These are phyloP conservation scores for Pseudochromis fuscus DNA, from an alignment of 2,797 vertebrate species.

Conservation along the genomic window DNA sequence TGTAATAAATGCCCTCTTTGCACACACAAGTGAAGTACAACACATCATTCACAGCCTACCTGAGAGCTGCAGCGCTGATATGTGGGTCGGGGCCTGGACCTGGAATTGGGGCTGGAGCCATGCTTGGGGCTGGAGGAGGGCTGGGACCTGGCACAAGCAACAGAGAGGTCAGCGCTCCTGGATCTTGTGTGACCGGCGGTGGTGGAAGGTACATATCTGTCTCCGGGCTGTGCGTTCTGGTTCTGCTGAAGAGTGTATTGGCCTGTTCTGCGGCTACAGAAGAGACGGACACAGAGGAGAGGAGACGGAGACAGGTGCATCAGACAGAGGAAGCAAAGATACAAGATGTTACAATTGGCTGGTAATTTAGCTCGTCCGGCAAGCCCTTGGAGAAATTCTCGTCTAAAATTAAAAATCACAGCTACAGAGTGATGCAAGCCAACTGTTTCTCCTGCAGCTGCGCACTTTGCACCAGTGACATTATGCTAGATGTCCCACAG, in stretches of 20 bases:
- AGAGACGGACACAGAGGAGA: constrained; percentile 10
- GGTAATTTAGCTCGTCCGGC: not conserved
- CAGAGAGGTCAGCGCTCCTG: constrained; percentile 3
- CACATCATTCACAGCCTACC: constrained; percentile 45
- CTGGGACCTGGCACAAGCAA: not conserved
- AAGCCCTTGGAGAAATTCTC: too few relatives aligned
- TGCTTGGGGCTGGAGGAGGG: constrained; percentile 51
- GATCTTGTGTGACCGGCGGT: constrained; percentile 21
- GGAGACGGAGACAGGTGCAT: too few relatives aligned
- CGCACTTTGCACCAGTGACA: constrained; percentile 45
- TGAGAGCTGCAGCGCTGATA: constrained; percentile 89
- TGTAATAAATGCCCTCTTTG: too few relatives aligned
- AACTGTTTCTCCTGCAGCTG: not conserved
- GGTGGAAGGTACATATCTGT: constrained; percentile 27
- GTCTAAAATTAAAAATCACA: not conserved
- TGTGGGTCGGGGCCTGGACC: constrained; percentile 46
- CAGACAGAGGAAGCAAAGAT: not conserved
- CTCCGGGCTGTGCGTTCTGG: constrained; percentile 46
- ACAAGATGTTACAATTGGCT: not conserved
- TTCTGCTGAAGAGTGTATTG: constrained; percentile 87
- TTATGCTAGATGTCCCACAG: not conserved
- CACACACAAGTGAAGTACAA: too few relatives aligned
- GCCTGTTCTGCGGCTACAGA: constrained; percentile 86
- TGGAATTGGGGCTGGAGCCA: constrained; percentile 55
- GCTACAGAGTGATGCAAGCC: not conserved